Percentiles rank a stretch among this genome's conserved stretches.
Evolutionary conservation across 2,888 invertebrate species (phyloP).

Genomic region (Tiphia femorata): DNA sequence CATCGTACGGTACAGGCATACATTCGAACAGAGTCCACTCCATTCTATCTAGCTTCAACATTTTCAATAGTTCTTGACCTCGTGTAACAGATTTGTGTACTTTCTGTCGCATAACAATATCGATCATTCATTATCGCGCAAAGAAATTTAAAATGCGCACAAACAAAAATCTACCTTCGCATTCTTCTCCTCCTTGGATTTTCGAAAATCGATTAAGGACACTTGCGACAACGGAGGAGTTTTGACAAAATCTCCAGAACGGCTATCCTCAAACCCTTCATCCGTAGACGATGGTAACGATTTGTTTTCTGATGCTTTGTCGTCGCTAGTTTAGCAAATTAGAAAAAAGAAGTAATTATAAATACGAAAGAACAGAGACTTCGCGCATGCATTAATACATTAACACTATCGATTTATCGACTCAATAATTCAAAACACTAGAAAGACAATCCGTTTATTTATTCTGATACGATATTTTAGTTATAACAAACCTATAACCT

Average conservation of each 20-base stretch:
- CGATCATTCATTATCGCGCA: neutral
- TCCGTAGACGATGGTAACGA: slow-evolving; percentile 69
- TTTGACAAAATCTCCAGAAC: slow-evolving; percentile 66
- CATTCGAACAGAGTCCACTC: slow-evolving; percentile 78
- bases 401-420: neutral
- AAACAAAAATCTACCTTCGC: no score
- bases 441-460: slow-evolving; percentile 33
- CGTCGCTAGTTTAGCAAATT: slow-evolving; percentile 46
- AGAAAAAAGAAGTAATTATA: slow-evolving; percentile 16
- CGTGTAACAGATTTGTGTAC: slow-evolving; percentile 39
- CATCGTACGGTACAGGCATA: slow-evolving; percentile 79
- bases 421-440: neutral
- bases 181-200: slow-evolving; percentile 50
- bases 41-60: slow-evolving; percentile 78
- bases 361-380: slow-evolving; percentile 4
- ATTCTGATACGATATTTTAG: slow-evolving; percentile 47
- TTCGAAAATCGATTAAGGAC: slow-evolving; percentile 47
- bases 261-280: slow-evolving; percentile 73
- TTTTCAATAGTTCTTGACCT: slow-evolving; percentile 71
- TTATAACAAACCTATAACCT: slow-evolving; percentile 55
- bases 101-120: no score
- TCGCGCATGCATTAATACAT: neutral
- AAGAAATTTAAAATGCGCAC: no score
- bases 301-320: slow-evolving; percentile 58
- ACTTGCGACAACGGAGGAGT: slow-evolving; percentile 55